Percentiles rank a stretch among this genome's conserved stretches.
Conservation (phyloP, 2,888 invertebrate species). For the Polylopha cassiicola region DNA sequence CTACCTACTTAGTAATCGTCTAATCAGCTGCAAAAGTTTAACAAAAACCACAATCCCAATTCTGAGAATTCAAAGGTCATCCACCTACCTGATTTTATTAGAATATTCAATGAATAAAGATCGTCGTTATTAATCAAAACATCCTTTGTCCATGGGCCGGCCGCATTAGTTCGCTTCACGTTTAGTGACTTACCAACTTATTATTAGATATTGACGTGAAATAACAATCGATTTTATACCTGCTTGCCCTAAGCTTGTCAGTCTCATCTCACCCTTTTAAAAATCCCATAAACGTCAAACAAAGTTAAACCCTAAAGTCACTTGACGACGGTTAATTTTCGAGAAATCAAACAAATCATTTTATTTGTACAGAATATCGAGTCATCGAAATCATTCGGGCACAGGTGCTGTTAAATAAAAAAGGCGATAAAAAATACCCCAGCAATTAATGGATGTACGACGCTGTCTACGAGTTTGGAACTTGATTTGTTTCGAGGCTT, state of each 20-base stretch:
- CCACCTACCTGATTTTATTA: too few species aligned
- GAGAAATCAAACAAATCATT: constrained; percentile 16
- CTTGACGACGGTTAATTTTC: not conserved
- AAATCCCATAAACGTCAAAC: constrained; percentile 47
- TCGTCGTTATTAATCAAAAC: too few species aligned
- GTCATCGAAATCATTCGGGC: constrained; percentile 63
- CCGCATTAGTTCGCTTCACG: too few species aligned
- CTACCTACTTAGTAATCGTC: too few species aligned
- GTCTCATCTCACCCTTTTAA: constrained; percentile 57
- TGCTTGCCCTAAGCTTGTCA: constrained; percentile 52
- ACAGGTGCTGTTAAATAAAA: constrained; percentile 62
- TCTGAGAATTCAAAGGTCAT: too few species aligned
- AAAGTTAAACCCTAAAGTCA: constrained; percentile 21
- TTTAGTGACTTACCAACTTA: too few species aligned
- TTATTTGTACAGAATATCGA: constrained; percentile 57
- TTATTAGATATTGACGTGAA: too few species aligned
- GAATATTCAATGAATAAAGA: too few species aligned
- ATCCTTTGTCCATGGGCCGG: too few species aligned
- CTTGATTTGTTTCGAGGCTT: not conserved
- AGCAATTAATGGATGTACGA: too few species aligned
- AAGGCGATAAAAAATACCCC: constrained; percentile 36
- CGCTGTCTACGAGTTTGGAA: not conserved
- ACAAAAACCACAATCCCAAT: too few species aligned
- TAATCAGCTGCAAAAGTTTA: too few species aligned
- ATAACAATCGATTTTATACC: constrained; percentile 70